Evolutionary conservation across 2,888 invertebrate genomes (phyloP), one percentile per base, ranked within the genome.

Genomic region (Tetheella fluctuosa): DNA sequence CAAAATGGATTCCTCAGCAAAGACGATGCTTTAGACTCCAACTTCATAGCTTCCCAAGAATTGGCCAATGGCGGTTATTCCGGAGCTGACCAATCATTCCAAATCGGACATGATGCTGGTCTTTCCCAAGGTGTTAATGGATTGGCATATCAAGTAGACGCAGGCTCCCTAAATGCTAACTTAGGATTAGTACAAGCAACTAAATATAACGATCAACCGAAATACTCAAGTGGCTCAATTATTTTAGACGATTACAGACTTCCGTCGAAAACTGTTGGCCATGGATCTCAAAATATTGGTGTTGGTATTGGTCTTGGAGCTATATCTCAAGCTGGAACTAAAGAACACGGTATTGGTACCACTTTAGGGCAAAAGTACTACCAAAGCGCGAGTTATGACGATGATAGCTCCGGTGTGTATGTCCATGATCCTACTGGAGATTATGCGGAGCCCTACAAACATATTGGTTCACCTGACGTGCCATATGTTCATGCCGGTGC

Each of bases 351-450:
- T 6, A 37, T 30, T 28, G 17, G 54, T 20, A 39, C 39, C 4
- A 57, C 53, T 25, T 54, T 54, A 34, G 72, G 73, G 13, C 75
- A 78, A 56, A 72, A 48, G 42, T 20, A 77, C 48, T 83, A 83
- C 57, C 79, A 86, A 68, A 79, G 70, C 42, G 67, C 65, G 34
- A 77, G 70, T 63, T 80, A 81, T 59, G 80, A 88, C n/a, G 79
- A 77, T 30, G 86, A 89, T 42, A 77, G 85, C 58, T 86, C 91
- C 17, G 93, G 93, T n/a, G 85, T 86, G 1, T 93, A 93, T 68
- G 81, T 91, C 3, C 93, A 93, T 65, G 93, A 93, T 67, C 88
- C 92, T 63, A 77, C 90, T 4, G 93, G 93, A 34, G 93, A 93
- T 62, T 81, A 84, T 48, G 92, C 91, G 1, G 85, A 83, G 60